These are phyloP conservation scores for Caenorhabditis latens DNA, from an alignment of 1,140 invertebrate genomes.

Conservation along the genomic window DNA sequence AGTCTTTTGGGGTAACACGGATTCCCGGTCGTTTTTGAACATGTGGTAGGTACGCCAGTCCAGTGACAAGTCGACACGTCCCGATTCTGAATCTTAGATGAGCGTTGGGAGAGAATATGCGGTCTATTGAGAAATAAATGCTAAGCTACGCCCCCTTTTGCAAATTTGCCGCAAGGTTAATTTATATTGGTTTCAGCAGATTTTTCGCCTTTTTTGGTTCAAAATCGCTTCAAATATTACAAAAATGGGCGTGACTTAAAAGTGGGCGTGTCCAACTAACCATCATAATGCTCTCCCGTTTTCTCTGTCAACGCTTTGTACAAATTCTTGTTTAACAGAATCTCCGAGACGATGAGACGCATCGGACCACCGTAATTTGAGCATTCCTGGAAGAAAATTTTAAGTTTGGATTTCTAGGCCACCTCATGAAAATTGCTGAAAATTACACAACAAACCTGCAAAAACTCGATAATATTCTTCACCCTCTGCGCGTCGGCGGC, in stretches of 20 bases:
- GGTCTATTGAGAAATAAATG: no score
- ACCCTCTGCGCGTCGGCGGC: not conserved
- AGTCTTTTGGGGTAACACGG: not conserved
- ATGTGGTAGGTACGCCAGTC: conserved; percentile 43
- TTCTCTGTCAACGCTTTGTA: conserved; percentile 56
- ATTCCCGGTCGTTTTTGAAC: conserved; percentile 21
- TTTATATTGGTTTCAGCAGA: no score
- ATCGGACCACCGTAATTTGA: conserved; percentile 60
- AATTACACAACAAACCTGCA: not conserved
- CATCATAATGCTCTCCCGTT: conserved; percentile 34
- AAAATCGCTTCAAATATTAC: no score
- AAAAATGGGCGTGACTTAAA: no score
- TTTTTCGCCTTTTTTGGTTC: no score
- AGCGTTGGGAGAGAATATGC: no score
- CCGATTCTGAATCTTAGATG: not conserved
- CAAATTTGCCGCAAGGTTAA: no score
- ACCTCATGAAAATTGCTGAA: no score
- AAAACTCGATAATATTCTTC: not conserved
- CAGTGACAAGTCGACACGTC: not conserved
- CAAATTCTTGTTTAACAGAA: conserved; percentile 36
- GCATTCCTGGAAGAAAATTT: conserved; percentile 43
- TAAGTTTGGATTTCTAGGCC: no score
- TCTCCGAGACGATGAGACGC: conserved; percentile 24
- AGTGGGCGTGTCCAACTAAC: not conserved
- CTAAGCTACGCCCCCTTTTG: no score